Base-by-base conservation (phyloP, 2,888 invertebrate species). In the Smittia aterrima region DNA sequence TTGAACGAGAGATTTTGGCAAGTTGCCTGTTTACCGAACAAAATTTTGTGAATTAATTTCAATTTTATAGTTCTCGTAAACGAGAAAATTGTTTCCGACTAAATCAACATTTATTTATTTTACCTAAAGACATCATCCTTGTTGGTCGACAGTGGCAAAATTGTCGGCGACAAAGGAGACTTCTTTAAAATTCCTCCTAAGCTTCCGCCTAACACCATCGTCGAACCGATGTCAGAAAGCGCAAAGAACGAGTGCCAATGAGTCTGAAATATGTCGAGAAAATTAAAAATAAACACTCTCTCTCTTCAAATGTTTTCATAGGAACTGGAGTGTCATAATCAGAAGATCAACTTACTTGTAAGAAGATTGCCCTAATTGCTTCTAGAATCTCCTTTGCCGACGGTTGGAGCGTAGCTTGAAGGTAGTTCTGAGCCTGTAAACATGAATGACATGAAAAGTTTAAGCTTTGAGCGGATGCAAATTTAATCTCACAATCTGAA, bases 231-330 rank as follows among this genome's bases (percentile, higher is more conserved):
- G 80, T 89, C 89, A 75, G 89, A 88, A 76, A 93, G 85, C 77
- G 93, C 84, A 77, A 91, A 90, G 82, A 91, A 91, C 76, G 90
- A 87, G 83, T 91, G 90, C 92, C 92, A 92, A 81, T 91, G 90
- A 77, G 92, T 91, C 80, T 90, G 89, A 62, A 41, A 66, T 77
- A 1, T 1, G 13, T 13, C 6, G 13, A 25, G 22, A 7, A 41
- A 1, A 70, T 53, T n/a, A 68, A 58, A 53, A 47, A 22, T 13
- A 62, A 62, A 62, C 3, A 62, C n/a, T n/a, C n/a, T n/a, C n/a
- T n/a, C n/a, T n/a, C n/a, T n/a, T n/a, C n/a, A n/a, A n/a, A n/a
- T n/a, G n/a, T n/a, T n/a, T n/a, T n/a, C n/a, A n/a, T n/a, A n/a
- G n/a, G n/a, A n/a, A n/a, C n/a, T n/a, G n/a, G n/a, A n/a, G n/a